These are phyloP conservation scores for Pseudopodoces humilis DNA, from an alignment of 2,113 vertebrate species.

Conservation along the genomic window DNA sequence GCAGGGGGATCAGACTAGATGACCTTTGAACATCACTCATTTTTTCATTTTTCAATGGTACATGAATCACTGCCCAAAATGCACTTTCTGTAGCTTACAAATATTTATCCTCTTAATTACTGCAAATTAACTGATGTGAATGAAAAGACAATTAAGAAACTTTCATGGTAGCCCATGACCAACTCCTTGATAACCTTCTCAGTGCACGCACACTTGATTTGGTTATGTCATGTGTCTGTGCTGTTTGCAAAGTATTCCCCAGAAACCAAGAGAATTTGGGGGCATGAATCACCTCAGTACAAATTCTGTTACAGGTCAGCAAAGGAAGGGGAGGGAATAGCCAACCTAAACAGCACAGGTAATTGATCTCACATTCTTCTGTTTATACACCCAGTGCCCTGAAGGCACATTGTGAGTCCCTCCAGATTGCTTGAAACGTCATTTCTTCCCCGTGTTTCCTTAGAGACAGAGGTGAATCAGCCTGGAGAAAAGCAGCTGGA, in stretches of 20 bases:
- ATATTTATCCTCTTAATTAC: background rate
- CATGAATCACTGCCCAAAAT: background rate
- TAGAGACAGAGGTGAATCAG: constrained; percentile 20
- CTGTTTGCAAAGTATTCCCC: constrained; percentile 37
- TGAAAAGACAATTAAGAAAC: background rate
- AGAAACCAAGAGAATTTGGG: background rate
- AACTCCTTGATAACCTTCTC: background rate
- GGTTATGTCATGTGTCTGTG: background rate
- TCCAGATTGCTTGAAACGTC: background rate
- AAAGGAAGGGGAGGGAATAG: background rate
- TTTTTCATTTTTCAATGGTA: background rate
- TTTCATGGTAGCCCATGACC: background rate
- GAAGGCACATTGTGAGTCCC: background rate
- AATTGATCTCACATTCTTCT: constrained; percentile 34
- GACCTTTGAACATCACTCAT: background rate
- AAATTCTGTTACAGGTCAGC: constrained; percentile 19
- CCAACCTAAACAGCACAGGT: constrained; percentile 17
- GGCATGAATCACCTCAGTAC: constrained; percentile 4
- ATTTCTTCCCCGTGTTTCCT: background rate
- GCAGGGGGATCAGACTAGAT: background rate
- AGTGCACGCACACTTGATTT: fast-evolving
- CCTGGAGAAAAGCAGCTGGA: constrained; percentile 51
- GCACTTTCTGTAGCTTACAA: background rate
- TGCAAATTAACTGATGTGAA: background rate
- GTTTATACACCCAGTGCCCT: background rate